phyloP scores from a whole-genome alignment of 2,797 vertebrate genomes.

The Pteropus rufus region DNA sequence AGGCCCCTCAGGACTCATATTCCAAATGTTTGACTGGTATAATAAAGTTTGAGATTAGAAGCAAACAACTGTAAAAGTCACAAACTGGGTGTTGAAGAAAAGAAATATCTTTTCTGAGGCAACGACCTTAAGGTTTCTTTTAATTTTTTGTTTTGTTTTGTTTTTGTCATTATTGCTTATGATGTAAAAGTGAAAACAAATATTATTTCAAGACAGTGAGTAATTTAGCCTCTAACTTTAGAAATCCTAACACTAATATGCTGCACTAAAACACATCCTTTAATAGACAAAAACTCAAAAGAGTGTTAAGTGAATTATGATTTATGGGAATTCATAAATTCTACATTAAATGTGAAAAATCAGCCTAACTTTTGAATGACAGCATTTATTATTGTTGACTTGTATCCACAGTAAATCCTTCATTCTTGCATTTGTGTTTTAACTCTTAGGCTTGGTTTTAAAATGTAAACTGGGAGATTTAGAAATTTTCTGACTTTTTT shows the following conservation, averaged over 20 bases:
- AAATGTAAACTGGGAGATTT: slow-evolving; percentile 34
- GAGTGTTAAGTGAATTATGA: slow-evolving; percentile 46
- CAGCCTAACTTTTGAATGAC: slow-evolving; percentile 15
- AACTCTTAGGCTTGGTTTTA: background rate
- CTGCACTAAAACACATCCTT: slow-evolving; percentile 52
- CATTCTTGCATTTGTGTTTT: slow-evolving; percentile 24
- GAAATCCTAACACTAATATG: slow-evolving; percentile 50
- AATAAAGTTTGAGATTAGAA: slow-evolving; percentile 46
- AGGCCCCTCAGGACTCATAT: background rate
- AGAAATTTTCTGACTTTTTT: background rate
- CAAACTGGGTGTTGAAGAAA: background rate
- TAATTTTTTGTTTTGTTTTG: background rate
- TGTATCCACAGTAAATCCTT: slow-evolving; percentile 15
- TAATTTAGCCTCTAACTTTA: slow-evolving; percentile 49
- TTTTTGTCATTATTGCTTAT: background rate
- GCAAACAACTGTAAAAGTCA: slow-evolving; percentile 34
- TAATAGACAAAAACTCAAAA: slow-evolving; percentile 45
- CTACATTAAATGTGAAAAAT: slow-evolving; percentile 26
- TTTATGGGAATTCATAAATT: slow-evolving; percentile 61
- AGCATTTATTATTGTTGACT: slow-evolving; percentile 16
- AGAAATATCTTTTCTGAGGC: background rate
- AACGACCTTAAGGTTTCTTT: background rate
- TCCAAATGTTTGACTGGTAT: background rate
- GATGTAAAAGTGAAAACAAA: slow-evolving; percentile 37
- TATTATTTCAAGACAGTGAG: slow-evolving; percentile 31